phyloP scores from a whole-genome alignment of 2,113 vertebrate species.

The Aspiorhynchus laticeps region DNA sequence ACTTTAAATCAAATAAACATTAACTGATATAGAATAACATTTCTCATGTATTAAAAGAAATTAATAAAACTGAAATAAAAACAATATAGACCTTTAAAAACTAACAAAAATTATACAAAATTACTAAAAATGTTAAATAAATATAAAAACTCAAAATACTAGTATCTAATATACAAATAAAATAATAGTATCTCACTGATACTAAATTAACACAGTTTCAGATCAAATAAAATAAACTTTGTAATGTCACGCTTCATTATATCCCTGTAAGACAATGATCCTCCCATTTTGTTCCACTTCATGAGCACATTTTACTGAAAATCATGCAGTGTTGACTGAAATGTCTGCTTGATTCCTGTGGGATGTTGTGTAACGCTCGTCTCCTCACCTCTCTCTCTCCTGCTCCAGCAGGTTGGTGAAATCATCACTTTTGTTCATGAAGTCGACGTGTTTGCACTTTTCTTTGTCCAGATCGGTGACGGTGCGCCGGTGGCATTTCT shows the following conservation, averaged over 20 bases:
- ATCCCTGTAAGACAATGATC: neutral
- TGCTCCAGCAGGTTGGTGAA: constrained; percentile 98
- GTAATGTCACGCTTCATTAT: too few relatives aligned
- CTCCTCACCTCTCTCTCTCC: constrained; percentile 88
- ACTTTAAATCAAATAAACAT: too few relatives aligned
- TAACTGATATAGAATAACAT: too few relatives aligned
- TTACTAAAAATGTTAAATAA: neutral
- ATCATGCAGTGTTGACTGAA: neutral
- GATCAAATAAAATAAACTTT: too few relatives aligned
- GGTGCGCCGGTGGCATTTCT: constrained; percentile 92
- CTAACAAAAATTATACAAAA: neutral
- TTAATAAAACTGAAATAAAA: neutral
- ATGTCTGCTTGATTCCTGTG: neutral
- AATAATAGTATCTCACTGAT: neutral
- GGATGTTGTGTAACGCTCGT: neutral
- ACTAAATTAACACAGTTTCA: too few relatives aligned
- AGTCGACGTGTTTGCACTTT: constrained; percentile 91
- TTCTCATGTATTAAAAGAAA: too few relatives aligned
- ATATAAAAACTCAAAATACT: neutral
- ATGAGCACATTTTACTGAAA: neutral
- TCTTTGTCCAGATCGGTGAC: constrained; percentile 90
- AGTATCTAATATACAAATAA: too few relatives aligned
- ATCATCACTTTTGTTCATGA: constrained; percentile 97
- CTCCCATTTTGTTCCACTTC: neutral
- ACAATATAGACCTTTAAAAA: neutral